phyloP scores from a whole-genome alignment of 2,113 vertebrate genomes.

The Pelusios castaneus region DNA sequence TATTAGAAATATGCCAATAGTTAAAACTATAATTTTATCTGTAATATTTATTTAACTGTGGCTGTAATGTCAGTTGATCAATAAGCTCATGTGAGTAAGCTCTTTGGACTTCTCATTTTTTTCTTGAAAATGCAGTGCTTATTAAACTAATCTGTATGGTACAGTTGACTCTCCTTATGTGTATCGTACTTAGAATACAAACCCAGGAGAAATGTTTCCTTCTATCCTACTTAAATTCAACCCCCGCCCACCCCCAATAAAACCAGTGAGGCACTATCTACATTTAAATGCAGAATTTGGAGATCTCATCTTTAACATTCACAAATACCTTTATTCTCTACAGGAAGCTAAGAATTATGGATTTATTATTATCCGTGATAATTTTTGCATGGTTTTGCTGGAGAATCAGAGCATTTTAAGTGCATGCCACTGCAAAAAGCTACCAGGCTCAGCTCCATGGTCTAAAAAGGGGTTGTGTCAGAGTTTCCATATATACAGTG shows the following conservation, averaged over 20 bases:
- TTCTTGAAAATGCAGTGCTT: background rate
- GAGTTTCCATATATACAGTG: too few relatives aligned
- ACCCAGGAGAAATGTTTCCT: background rate
- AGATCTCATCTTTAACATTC: background rate
- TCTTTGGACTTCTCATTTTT: background rate
- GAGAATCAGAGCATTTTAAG: background rate
- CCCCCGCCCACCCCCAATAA: background rate
- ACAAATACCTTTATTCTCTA: background rate
- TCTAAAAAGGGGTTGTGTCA: background rate
- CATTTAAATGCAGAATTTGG: background rate
- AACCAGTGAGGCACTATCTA: background rate
- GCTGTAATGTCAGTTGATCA: background rate
- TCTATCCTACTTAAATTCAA: background rate
- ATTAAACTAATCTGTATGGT: background rate
- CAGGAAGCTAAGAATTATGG: background rate
- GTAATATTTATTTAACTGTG: background rate
- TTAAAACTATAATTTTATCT: background rate
- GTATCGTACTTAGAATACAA: background rate
- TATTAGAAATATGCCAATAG: background rate
- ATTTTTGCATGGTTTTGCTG: background rate
- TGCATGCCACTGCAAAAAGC: accelerated
- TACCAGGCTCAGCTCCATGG: accelerated
- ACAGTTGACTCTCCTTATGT: background rate
- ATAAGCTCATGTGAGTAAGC: background rate
- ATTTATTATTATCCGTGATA: background rate